Conservation (phyloP, 2,888 invertebrate genomes). For the Drosophila greeni region DNA sequence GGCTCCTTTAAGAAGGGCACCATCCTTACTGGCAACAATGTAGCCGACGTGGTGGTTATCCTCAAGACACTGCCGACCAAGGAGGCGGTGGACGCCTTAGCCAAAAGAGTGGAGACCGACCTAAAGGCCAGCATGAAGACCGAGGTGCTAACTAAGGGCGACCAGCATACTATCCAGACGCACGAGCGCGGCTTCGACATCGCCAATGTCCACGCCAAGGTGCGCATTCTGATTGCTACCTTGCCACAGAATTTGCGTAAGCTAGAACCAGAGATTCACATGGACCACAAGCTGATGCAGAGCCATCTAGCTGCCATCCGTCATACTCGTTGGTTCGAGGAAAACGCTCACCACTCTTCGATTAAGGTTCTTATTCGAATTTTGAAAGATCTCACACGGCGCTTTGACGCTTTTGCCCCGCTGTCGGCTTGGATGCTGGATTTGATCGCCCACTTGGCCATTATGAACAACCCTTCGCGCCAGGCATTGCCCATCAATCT, state of each 20-base stretch:
- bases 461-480: constrained; percentile 96
- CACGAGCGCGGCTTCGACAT: constrained; percentile 93
- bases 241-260: constrained; percentile 95
- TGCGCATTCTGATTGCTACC: constrained; percentile 94
- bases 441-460: constrained; percentile 95
- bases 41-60: constrained; percentile 97
- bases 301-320: constrained; percentile 95
- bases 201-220: constrained; percentile 89
- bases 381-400: constrained; percentile 92
- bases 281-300: constrained; percentile 88
- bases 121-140: constrained; percentile 86
- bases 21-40: constrained; percentile 95
- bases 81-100: constrained; percentile 95
- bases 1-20: constrained; percentile 99
- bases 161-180: constrained; percentile 79
- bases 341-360: constrained; percentile 97
- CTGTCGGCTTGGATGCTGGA: constrained; percentile 98
- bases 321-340: constrained; percentile 98
- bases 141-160: constrained; percentile 82
- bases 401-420: constrained; percentile 94
- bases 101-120: constrained; percentile 91
- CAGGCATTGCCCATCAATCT: constrained; percentile 95
- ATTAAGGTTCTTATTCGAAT: constrained; percentile 96
- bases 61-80: constrained; percentile 97
- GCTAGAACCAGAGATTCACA: constrained; percentile 91